Conservation (phyloP, 2,888 invertebrate species). For the Xestia c-nigrum region DNA sequence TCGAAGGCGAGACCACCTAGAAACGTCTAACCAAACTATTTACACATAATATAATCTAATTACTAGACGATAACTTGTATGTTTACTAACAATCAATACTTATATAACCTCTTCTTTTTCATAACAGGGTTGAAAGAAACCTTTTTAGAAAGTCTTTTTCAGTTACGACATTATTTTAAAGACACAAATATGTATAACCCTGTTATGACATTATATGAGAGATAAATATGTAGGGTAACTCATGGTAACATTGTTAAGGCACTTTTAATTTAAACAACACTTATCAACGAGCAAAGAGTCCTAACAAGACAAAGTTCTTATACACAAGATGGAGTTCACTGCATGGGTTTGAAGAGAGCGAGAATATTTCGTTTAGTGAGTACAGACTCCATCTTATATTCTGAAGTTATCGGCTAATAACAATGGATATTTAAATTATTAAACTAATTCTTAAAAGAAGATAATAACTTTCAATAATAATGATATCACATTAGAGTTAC, state of each 20-base stretch:
- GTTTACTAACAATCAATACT: slow-evolving; percentile 69
- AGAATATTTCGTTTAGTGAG: slow-evolving; percentile 11
- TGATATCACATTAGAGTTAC: slow-evolving; percentile 68
- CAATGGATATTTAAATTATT: slow-evolving; percentile 52
- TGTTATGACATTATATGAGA: slow-evolving; percentile 33
- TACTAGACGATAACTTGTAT: slow-evolving; percentile 57
- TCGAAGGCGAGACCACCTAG: slow-evolving; percentile 38
- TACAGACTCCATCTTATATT: slow-evolving; percentile 25
- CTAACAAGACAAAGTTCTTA: slow-evolving; percentile 18
- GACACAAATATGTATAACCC: slow-evolving; percentile 10
- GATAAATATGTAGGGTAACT: slow-evolving; percentile 57
- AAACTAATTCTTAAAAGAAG: slow-evolving; percentile 47
- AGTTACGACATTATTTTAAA: slow-evolving; percentile 9
- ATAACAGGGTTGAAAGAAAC: slow-evolving; percentile 38
- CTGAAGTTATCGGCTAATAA: slow-evolving; percentile 58
- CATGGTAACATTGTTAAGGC: slow-evolving; percentile 61
- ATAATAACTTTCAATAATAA: slow-evolving; percentile 58
- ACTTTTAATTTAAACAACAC: slow-evolving; percentile 40
- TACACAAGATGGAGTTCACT: slow-evolving; percentile 32
- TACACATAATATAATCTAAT: slow-evolving; percentile 51
- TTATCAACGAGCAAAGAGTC: slow-evolving; percentile 32
- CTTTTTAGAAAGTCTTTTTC: background rate
- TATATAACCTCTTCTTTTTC: slow-evolving; percentile 48
- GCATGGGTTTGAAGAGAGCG: slow-evolving; percentile 46
- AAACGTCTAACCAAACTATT: slow-evolving; percentile 44